A percentile compares a stretch with the other conserved stretches of the same genome.
Conservation (phyloP, 2,797 vertebrate genomes). For the Platalea minor region DNA sequence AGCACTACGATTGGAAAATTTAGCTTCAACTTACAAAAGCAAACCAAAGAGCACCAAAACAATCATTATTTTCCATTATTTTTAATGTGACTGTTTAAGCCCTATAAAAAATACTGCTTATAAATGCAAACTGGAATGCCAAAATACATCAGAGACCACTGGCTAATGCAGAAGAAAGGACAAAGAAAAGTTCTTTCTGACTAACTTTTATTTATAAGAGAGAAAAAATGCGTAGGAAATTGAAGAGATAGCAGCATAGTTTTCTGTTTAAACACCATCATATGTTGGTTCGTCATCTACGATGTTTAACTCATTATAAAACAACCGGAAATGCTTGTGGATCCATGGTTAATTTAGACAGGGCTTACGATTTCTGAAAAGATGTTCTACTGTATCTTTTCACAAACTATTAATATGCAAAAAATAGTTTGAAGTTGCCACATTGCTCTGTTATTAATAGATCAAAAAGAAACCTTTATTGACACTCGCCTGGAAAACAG, state of each 20-base stretch:
- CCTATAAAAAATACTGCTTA: not conserved
- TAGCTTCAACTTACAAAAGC: not conserved
- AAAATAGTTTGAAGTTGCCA: not conserved
- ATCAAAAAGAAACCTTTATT: not conserved
- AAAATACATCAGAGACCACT: not conserved
- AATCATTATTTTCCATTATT: not conserved
- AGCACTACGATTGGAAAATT: not conserved
- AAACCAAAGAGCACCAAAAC: not conserved
- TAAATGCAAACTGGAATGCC: not conserved
- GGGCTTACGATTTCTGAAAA: not conserved
- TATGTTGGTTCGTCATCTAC: not conserved
- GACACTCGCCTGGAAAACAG: not conserved
- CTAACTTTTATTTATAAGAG: not conserved
- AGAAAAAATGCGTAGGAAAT: not conserved
- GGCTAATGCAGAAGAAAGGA: not conserved
- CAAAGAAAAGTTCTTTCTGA: not conserved
- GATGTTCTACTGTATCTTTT: not conserved
- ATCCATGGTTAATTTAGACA: not conserved
- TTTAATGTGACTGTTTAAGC: not conserved
- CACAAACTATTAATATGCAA: not conserved
- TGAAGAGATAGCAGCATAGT: not conserved
- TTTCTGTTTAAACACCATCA: not conserved
- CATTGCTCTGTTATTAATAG: not conserved
- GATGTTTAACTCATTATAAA: not conserved
- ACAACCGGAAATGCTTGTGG: not conserved